Conservation (phyloP, 2,113 vertebrate species). For the Sigmodon hispidus region DNA sequence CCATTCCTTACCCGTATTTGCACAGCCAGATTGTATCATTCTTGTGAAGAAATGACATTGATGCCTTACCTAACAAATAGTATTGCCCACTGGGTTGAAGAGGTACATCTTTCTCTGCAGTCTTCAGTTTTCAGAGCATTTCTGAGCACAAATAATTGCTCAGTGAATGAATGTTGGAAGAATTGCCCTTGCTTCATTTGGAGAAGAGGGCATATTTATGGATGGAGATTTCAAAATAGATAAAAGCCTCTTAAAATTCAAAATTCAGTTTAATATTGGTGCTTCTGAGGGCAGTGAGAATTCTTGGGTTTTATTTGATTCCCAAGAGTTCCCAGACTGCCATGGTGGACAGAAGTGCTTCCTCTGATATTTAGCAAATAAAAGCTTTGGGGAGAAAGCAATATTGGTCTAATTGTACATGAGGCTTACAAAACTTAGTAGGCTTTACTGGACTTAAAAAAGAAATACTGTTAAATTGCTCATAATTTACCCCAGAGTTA, state of each 20-base stretch:
- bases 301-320: conserved; percentile 18
- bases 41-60: neutral
- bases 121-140: neutral
- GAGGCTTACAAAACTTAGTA: conserved; percentile 19
- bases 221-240: neutral
- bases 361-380: neutral
- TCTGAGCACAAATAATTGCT: neutral
- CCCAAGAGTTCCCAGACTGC: neutral
- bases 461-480: neutral
- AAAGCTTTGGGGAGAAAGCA: neutral
- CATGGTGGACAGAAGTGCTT: neutral
- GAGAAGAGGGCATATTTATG: neutral
- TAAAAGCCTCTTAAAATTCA: conserved; percentile 16
- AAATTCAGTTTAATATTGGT: neutral
- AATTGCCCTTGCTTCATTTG: neutral
- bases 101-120: neutral
- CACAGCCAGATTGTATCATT: neutral
- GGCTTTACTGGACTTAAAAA: neutral
- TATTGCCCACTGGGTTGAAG: neutral
- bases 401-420: neutral
- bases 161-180: neutral
- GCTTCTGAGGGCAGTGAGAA: neutral
- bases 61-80: neutral
- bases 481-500: neutral
- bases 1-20: neutral